Conservation (phyloP, 2,113 vertebrate genomes). For the Alligator mississippiensis region DNA sequence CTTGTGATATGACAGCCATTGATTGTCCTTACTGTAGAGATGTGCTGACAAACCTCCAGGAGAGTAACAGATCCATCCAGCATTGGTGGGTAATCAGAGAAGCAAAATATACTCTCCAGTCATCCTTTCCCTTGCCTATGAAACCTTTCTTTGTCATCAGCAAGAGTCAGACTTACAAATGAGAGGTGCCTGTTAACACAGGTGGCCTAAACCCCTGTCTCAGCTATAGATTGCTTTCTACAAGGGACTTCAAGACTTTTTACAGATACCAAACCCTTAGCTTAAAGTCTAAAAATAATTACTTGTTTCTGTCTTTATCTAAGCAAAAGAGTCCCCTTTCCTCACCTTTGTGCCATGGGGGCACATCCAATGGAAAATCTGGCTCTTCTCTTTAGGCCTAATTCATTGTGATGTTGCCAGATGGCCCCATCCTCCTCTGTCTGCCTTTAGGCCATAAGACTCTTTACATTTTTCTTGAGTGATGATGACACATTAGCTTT, state of each 20-base stretch:
- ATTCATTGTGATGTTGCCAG: not conserved
- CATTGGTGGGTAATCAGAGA: not conserved
- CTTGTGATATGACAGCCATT: not conserved
- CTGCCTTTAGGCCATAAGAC: not conserved
- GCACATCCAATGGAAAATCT: not conserved
- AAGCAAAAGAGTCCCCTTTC: not conserved
- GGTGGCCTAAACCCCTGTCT: not conserved
- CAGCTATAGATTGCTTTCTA: not conserved
- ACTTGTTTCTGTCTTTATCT: not conserved
- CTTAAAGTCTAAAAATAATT: not conserved
- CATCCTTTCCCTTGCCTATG: not conserved
- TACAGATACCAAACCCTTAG: not conserved
- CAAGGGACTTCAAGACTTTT: not conserved
- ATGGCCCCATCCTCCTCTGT: not conserved
- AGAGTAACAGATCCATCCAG: not conserved
- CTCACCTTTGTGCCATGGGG: not conserved
- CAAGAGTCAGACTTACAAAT: not conserved
- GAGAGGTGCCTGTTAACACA: not conserved
- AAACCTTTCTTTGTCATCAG: not conserved
- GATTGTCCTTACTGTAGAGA: not conserved
- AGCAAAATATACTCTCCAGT: not conserved
- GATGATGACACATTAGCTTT: too few relatives aligned
- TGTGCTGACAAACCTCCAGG: not conserved
- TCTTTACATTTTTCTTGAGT: too few relatives aligned
- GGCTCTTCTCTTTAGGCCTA: not conserved